Percentiles rank a stretch among this genome's conserved stretches.
phyloP scores from a whole-genome alignment of 2,888 invertebrate genomes.

The Drosophila tanythrix region DNA sequence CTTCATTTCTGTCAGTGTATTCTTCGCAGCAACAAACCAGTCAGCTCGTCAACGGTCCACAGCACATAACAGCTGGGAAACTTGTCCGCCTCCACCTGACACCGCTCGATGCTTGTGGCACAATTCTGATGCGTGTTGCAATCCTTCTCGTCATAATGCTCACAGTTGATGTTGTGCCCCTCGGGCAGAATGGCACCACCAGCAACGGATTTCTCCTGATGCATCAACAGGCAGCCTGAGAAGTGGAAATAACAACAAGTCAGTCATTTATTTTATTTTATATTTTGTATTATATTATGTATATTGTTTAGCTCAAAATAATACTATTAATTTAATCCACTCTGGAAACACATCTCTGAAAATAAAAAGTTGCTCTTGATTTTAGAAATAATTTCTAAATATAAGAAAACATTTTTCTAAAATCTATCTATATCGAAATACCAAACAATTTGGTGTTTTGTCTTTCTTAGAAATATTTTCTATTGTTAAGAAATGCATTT shows the following conservation, averaged over 20 bases:
- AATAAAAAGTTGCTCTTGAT: too few relatives aligned
- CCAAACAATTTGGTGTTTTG: too few relatives aligned
- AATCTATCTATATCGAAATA: too few relatives aligned
- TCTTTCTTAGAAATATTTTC: too few relatives aligned
- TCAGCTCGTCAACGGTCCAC: conserved; percentile 89
- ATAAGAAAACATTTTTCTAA: too few relatives aligned
- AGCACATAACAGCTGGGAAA: conserved; percentile 93
- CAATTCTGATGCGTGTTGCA: conserved; percentile 86
- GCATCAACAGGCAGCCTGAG: conserved; percentile 40
- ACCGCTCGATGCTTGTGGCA: conserved; percentile 82
- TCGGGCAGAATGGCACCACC: conserved; percentile 74
- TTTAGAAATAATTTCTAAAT: too few relatives aligned
- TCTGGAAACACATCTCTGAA: too few relatives aligned
- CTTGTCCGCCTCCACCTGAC: conserved; percentile 89
- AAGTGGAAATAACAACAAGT: conserved; percentile 2
- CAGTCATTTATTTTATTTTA: conserved; percentile 29
- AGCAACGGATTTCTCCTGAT: conserved; percentile 5
- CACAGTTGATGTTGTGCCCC: conserved; percentile 81
- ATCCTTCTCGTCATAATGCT: conserved; percentile 81
- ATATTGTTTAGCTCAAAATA: background rate
- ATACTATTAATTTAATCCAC: too few relatives aligned
- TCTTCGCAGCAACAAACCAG: conserved; percentile 85
- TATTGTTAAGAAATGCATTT: too few relatives aligned
- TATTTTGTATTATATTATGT: background rate
- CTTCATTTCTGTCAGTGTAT: background rate